Conservation (phyloP, 2,888 invertebrate species). For the Lycophotia porphyrea region DNA sequence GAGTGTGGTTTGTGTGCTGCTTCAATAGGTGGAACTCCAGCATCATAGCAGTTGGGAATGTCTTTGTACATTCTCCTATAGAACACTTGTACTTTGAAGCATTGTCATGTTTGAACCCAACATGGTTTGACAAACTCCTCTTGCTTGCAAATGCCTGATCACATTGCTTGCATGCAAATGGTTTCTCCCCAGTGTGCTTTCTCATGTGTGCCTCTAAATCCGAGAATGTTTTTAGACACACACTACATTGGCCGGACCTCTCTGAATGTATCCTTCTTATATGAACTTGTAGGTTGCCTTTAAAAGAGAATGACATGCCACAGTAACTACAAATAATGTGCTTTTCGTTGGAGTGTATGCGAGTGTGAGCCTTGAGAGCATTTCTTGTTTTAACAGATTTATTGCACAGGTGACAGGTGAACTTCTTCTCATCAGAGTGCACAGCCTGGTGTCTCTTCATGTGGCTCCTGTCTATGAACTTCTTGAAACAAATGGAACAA, state of each 20-base stretch:
- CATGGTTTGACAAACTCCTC: conserved; percentile 83
- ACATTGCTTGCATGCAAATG: conserved; percentile 82
- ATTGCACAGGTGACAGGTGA: conserved; percentile 88
- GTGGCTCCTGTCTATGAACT: conserved; percentile 80
- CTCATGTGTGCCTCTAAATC: conserved; percentile 90
- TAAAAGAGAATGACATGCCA: conserved; percentile 87
- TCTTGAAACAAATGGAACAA: conserved; percentile 82
- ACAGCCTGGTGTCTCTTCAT: conserved; percentile 82
- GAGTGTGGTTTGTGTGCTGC: conserved; percentile 85
- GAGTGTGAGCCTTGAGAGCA: conserved; percentile 88
- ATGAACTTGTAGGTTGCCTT: conserved; percentile 89
- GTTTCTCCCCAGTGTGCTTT: conserved; percentile 90
- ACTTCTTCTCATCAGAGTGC: conserved; percentile 88
- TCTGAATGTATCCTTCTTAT: conserved; percentile 90
- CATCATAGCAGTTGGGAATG: conserved; percentile 85
- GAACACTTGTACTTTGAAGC: conserved; percentile 84
- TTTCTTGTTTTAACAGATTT: conserved; percentile 88
- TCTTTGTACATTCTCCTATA: conserved; percentile 81
- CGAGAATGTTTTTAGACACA: conserved; percentile 89
- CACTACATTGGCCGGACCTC: conserved; percentile 87
- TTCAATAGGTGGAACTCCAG: conserved; percentile 86
- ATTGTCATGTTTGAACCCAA: conserved; percentile 85
- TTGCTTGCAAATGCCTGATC: conserved; percentile 79
- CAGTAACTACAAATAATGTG: conserved; percentile 85
- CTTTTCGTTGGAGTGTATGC: conserved; percentile 82